Percentiles rank a stretch among this genome's conserved stretches.
Conservation (phyloP, 2,113 vertebrate species). For the Protobothrops mucrosquamatus region DNA sequence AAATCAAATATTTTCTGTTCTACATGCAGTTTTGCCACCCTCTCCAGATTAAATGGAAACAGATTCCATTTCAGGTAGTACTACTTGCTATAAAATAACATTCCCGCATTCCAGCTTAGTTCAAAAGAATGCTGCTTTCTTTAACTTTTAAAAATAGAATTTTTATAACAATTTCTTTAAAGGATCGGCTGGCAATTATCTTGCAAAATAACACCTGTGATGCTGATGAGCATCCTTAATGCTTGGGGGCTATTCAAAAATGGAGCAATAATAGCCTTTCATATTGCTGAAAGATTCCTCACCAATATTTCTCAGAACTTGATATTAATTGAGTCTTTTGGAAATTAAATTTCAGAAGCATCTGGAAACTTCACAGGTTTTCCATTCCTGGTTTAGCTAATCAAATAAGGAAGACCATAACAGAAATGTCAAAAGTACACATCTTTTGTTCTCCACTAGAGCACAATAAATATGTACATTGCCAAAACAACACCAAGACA, state of each 20-base stretch:
- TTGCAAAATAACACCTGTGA: neutral
- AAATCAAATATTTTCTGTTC: neutral
- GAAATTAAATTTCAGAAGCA: neutral
- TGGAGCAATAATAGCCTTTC: neutral
- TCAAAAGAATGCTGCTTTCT: neutral
- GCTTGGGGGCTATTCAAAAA: neutral
- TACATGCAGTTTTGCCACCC: too few species aligned
- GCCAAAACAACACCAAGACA: conserved; percentile 52
- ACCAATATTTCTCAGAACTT: neutral
- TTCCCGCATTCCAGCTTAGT: neutral
- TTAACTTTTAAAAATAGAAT: too few species aligned
- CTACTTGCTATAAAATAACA: neutral
- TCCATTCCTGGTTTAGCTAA: neutral
- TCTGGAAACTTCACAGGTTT: neutral
- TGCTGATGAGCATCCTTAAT: neutral
- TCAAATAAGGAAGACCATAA: neutral
- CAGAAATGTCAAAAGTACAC: neutral
- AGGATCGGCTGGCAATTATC: neutral
- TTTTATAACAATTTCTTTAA: neutral
- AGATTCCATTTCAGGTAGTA: too few species aligned
- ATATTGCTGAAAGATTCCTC: neutral
- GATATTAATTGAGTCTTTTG: neutral
- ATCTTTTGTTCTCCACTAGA: conserved; percentile 2
- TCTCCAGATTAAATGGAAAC: neutral
- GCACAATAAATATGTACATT: conserved; percentile 15